Base-by-base conservation (phyloP, 1,140 invertebrate genomes). In the Pseudomyrmex sp. region DNA sequence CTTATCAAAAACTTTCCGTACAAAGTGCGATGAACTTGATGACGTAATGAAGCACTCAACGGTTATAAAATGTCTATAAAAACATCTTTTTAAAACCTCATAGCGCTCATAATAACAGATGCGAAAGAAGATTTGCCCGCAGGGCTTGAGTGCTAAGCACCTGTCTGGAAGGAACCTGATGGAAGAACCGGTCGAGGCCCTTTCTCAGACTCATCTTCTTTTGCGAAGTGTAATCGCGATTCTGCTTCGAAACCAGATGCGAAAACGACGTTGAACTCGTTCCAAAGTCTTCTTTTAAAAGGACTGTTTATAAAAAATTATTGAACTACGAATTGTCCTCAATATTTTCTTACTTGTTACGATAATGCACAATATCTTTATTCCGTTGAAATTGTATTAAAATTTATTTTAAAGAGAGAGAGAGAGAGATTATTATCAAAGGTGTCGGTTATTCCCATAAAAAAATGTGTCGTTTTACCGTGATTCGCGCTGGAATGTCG, bases 101-200 rank as follows among this genome's bases (percentile, higher is more conserved):
- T n/a, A 15, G 4, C 46, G 44, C 9, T 48, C 15, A 12, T 13
- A 26, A 46, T 35, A 5, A 10, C 54, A 15, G 26, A 46, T n/a
- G 35, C 20, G 2, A 59, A 20, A 5, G 13, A 35, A 44, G 46
- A 18, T 66, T 44, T 56, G 20, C 26, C 76, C 44, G 58, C 23
- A 48, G 10, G 44, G 7, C 4, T 9, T 3, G 15, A 35, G 35
- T 5, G 35, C 5, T 35, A 35, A 35, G 35, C 7, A 35, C 35
- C 35, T 35, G 35, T 35, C 35, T 35, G 35, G 35, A 18, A 0
- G 18, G 18, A 18, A 18, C 18, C 18, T 7, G 35, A 35, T 35
- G 23, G 48, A 10, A 84, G 61, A 89, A 89, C 75, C 75, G 65
- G 75, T 86, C 61, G 72, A 74, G 56, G 56, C 26, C 72, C 70